Percentiles rank a stretch among this genome's conserved stretches.
Conservation (phyloP, 1,140 invertebrate genomes). For the Scylla paramamosain region DNA sequence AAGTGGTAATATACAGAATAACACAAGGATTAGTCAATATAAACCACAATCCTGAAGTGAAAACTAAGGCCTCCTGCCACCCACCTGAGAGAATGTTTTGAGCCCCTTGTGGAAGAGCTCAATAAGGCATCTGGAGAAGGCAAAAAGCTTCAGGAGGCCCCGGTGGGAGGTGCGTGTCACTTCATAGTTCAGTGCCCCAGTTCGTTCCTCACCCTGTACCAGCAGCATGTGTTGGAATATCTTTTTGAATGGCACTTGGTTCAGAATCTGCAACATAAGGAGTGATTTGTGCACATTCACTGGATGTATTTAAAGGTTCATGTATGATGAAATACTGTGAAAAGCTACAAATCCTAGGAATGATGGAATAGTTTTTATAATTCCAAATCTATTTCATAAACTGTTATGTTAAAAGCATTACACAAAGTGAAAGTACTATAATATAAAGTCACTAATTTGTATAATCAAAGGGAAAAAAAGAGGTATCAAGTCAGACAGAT, state of each 20-base stretch:
- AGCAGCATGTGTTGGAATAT: slow-evolving; percentile 75
- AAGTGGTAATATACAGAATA: no score
- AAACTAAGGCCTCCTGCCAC: background rate
- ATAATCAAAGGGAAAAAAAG: no score
- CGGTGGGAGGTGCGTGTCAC: slow-evolving; percentile 83
- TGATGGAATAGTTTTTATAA: no score
- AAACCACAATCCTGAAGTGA: no score
- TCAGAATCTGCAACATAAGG: slow-evolving; percentile 69
- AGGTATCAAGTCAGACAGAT: no score
- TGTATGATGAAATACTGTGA: no score
- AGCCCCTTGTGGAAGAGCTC: slow-evolving; percentile 70
- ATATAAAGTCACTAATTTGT: no score
- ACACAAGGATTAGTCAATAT: background rate
- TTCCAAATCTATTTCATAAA: no score
- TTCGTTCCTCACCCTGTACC: slow-evolving; percentile 77
- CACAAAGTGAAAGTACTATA: no score
- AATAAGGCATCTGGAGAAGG: slow-evolving; percentile 84
- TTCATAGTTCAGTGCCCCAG: slow-evolving; percentile 83
- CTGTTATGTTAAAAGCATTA: no score
- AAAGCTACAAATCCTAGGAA: no score
- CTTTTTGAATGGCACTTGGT: slow-evolving; percentile 75
- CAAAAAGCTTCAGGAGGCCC: slow-evolving; percentile 86
- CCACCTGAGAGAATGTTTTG: slow-evolving; percentile 74
- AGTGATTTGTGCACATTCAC: slow-evolving; percentile 7
- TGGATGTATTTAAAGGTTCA: background rate